Base-by-base conservation (phyloP, 2,888 invertebrate species). In the Himalopsyche tibetana region DNA sequence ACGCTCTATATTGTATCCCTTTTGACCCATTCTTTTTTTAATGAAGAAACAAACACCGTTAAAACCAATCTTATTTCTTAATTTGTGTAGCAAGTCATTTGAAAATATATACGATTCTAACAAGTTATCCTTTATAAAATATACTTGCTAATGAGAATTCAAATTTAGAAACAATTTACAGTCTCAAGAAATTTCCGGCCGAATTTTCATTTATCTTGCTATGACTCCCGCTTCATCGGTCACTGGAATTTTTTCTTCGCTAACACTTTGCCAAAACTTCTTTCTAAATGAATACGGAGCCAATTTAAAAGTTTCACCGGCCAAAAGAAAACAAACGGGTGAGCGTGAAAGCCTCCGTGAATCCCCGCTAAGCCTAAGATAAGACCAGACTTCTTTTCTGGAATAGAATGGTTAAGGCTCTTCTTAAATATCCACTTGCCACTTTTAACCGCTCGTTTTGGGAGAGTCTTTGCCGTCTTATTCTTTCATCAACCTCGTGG, bases 301-400 rank as follows among this genome's bases (percentile, higher is more conserved):
- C 85, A 85, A 85, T 85, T 85, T 85, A 85, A 85, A 85, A 85
- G 79, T 85, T 85, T 85, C 74, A 36, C 74, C 74, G 74, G 74
- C 74, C 74, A 74, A 85, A 83, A 85, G 85, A 85, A 85, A 85
- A 85, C 85, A 85, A 85, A 85, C 83, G 85, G 85, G 80, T 83
- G 80, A 85, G 83, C 85, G 85, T 83, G 83, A 85, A 85, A 85
- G 85, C 85, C 83, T 80, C 85, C 83, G 85, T 85, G 82, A 85
- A 85, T 85, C 85, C 85, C 83, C 85, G 82, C 80, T 85, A 85
- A 85, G 85, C 85, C 85, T 19, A 36, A 80, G 85, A 85, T 85
- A 85, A 85, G 83, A 85, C 85, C 74, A 74, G 74, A 15, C 74
- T 74, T 74, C 74, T 74, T 74, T 74, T 74, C 38, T 36, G 74